phyloP scores from a whole-genome alignment of 2,113 vertebrate species.

The Galemys pyrenaicus region DNA sequence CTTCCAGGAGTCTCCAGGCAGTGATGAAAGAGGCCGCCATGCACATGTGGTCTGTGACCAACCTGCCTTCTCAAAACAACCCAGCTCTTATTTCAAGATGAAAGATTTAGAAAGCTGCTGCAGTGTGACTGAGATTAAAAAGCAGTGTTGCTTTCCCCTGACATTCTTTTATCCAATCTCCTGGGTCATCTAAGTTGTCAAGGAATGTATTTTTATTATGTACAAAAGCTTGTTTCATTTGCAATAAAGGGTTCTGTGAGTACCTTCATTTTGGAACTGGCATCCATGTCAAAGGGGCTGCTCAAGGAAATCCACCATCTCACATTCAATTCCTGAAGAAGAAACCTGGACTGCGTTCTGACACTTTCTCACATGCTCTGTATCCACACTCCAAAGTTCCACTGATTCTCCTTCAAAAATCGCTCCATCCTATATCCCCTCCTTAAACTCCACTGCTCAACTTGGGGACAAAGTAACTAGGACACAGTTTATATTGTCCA shows the following conservation, averaged over 20 bases:
- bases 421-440: rapidly evolving
- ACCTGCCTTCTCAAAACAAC: not conserved
- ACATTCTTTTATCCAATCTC: not conserved
- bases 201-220: not conserved
- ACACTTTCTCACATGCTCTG: not conserved
- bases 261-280: not conserved
- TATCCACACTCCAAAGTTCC: not conserved
- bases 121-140: not conserved
- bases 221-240: not conserved
- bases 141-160: not conserved
- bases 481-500: no score
- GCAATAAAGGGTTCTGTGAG: not conserved
- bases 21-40: not conserved
- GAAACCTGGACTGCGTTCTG: not conserved
- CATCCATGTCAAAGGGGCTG: not conserved
- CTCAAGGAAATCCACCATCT: not conserved
- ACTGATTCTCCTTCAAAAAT: not conserved
- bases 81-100: not conserved
- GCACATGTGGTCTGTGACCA: rapidly evolving
- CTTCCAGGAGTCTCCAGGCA: not conserved
- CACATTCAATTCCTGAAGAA: no score
- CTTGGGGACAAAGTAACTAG: rapidly evolving
- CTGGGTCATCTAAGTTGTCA: not conserved
- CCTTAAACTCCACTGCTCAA: not conserved
- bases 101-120: not conserved